Conservation (phyloP, 2,797 vertebrate genomes). For the Artibeus jamaicensis region DNA sequence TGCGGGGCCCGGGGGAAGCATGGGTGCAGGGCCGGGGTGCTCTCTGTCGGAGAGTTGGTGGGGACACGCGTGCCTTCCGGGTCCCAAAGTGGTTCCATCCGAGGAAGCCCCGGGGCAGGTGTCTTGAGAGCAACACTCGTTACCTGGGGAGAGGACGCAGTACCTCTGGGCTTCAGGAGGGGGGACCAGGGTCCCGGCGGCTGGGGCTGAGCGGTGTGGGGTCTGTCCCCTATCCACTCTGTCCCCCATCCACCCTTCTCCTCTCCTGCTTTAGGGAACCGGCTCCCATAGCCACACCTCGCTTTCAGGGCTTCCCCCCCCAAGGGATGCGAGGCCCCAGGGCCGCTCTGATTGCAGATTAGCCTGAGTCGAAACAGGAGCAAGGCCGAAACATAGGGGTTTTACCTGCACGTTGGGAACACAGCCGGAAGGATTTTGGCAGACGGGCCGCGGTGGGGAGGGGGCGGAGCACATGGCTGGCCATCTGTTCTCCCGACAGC, state of each 20-base stretch:
- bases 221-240: background rate
- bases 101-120: background rate
- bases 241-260: background rate
- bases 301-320: background rate
- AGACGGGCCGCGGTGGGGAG: background rate
- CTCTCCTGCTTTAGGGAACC: background rate
- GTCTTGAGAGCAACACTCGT: fast-evolving
- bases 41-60: background rate
- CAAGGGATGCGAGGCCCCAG: background rate
- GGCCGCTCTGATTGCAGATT: fast-evolving
- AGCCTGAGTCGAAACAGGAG: fast-evolving
- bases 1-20: background rate
- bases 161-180: background rate
- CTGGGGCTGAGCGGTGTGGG: background rate
- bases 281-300: background rate
- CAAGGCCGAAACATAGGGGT: fast-evolving
- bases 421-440: background rate
- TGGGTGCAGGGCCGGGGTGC: background rate
- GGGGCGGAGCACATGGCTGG: background rate
- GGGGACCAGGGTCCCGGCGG: fast-evolving
- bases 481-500: slow-evolving; percentile 37
- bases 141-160: background rate
- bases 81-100: background rate
- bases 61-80: background rate
- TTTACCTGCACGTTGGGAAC: background rate